Evolutionary conservation across 2,113 vertebrate genomes (phyloP).

Genomic region (Dicentrarchus labrax): DNA sequence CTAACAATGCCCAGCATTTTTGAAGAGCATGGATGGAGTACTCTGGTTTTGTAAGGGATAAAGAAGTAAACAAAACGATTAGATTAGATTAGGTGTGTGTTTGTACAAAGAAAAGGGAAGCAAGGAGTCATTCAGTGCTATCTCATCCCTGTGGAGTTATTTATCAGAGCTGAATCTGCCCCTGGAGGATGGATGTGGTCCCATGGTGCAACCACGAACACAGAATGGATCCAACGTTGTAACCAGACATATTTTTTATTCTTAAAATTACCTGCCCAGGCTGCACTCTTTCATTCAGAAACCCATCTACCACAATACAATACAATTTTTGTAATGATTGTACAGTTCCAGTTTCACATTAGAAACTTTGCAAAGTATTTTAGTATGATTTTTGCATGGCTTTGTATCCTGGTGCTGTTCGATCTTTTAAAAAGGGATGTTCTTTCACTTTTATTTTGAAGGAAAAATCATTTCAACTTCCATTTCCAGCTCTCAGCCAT

Average conservation of each 20-base stretch:
- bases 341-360: background rate
- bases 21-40: background rate
- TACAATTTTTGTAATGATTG: conserved; percentile 14
- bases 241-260: conserved; percentile 35
- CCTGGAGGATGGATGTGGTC: conserved; percentile 27
- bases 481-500: conserved; percentile 15
- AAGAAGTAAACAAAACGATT: conserved; percentile 23
- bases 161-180: conserved; percentile 37
- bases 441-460: conserved; percentile 20
- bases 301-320: conserved; percentile 15
- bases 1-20: background rate
- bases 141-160: conserved; percentile 26
- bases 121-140: conserved; percentile 15
- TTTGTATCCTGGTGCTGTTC: background rate
- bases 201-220: conserved; percentile 15
- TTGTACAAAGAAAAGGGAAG: conserved; percentile 24
- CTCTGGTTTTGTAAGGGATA: conserved; percentile 10
- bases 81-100: conserved; percentile 17
- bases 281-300: conserved; percentile 19
- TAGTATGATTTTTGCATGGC: background rate
- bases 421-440: background rate
- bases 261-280: conserved; percentile 10
- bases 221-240: background rate
- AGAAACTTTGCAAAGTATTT: conserved; percentile 24
- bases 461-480: conserved; percentile 16